A percentile compares a stretch with the other conserved stretches of the same genome.
These are phyloP conservation scores for Porites evermanni DNA, from an alignment of 92 coral and sea anemone genomes.

Conservation along the genomic window DNA sequence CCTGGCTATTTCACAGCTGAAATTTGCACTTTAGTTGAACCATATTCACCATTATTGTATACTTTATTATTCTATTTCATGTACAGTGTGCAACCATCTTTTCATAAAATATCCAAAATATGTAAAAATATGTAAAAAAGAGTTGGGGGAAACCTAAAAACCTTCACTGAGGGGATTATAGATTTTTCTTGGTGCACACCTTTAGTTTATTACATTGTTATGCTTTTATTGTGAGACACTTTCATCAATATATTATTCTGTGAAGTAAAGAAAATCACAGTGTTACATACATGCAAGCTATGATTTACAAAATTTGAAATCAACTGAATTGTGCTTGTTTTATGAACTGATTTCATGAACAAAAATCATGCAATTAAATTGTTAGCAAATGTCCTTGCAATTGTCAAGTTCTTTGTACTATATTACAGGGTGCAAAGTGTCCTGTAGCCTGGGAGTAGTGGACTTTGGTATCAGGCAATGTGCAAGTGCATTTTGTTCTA, in stretches of 20 bases:
- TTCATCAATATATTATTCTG: constrained; percentile 20
- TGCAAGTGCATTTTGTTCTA: constrained; percentile 3
- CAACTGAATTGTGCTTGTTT: constrained; percentile 17
- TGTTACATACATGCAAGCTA: constrained; percentile 14
- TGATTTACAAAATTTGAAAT: constrained; percentile 25
- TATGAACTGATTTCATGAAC: constrained; percentile 21
- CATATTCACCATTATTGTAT: constrained; percentile 22
- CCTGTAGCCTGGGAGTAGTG: no score
- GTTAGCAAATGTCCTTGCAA: constrained; percentile 3
- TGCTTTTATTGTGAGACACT: neutral
- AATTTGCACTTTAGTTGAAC: constrained; percentile 29
- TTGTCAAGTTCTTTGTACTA: constrained; percentile 21
- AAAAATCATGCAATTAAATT: constrained; percentile 27
- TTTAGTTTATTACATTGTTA: constrained; percentile 24
- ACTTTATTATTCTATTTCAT: constrained; percentile 16
- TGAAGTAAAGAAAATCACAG: constrained; percentile 27
- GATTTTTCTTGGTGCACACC: constrained; percentile 24
- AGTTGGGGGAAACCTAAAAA: constrained; percentile 29
- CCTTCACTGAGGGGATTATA: constrained; percentile 21
- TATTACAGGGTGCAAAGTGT: neutral
- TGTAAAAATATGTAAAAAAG: constrained; percentile 1
- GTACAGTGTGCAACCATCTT: constrained; percentile 26
- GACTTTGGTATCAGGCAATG: no score
- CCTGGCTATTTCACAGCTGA: constrained; percentile 20
- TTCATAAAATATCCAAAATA: constrained; percentile 20